Evolutionary conservation across 2,113 vertebrate genomes (phyloP).

Genomic region (Menidia beryllina): DNA sequence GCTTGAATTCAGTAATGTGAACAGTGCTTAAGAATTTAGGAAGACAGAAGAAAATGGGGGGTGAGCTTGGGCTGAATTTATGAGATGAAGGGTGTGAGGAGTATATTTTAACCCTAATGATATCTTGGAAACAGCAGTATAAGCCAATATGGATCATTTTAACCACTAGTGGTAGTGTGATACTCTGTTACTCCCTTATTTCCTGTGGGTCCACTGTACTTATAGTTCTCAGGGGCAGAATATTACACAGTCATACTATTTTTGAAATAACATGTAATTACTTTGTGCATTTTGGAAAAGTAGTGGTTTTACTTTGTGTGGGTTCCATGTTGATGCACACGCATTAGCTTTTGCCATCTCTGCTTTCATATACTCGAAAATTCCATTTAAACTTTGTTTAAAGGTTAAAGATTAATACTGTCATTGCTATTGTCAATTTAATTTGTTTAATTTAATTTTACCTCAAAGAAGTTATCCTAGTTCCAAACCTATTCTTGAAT

Average conservation of each 20-base stretch:
- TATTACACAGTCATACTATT: not conserved
- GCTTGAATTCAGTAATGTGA: slow-evolving; percentile 27
- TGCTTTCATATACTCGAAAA: too few species aligned
- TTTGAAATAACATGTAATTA: not conserved
- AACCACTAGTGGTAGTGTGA: not conserved
- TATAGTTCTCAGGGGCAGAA: not conserved
- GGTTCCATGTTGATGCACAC: too few species aligned
- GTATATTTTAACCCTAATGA: slow-evolving; percentile 22
- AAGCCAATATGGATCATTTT: slow-evolving; percentile 6
- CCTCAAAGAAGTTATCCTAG: too few species aligned
- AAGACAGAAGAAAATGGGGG: not conserved
- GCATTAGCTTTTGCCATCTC: too few species aligned
- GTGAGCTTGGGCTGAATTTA: slow-evolving; percentile 27
- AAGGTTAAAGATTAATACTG: too few species aligned
- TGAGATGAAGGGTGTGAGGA: slow-evolving; percentile 15
- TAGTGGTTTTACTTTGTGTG: too few species aligned
- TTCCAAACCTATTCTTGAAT: too few species aligned
- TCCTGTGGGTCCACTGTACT: not conserved
- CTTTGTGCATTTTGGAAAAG: not conserved
- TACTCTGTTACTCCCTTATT: not conserved
- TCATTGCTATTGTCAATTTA: too few species aligned
- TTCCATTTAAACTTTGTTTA: too few species aligned
- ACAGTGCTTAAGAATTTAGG: slow-evolving; percentile 21
- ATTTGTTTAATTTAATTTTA: too few species aligned
- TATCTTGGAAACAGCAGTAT: not conserved